Percentiles rank a stretch among this genome's conserved stretches.
phyloP scores from a whole-genome alignment of 2,797 vertebrate genomes.

The Sebastes matsubarae region DNA sequence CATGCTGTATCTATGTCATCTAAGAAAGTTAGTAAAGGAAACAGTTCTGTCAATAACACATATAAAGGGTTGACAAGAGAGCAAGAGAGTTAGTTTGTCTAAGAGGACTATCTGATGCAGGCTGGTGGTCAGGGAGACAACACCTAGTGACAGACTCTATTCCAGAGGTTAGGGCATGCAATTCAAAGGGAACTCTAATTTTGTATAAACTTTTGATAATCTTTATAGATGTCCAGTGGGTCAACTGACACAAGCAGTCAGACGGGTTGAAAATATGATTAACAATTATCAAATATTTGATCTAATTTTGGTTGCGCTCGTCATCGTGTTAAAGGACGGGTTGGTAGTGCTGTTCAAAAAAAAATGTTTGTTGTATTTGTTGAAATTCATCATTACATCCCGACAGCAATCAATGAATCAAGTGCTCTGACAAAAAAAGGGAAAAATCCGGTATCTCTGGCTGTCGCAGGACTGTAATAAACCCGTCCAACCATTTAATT shows the following conservation, averaged over 20 bases:
- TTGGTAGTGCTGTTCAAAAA: too few relatives aligned
- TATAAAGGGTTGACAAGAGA: neutral
- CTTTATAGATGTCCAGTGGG: neutral
- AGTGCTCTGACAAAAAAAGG: too few relatives aligned
- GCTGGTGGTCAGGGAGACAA: neutral
- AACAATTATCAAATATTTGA: neutral
- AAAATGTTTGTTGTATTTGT: too few relatives aligned
- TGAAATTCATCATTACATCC: too few relatives aligned
- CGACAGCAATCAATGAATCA: too few relatives aligned
- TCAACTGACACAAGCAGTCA: neutral
- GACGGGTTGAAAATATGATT: neutral
- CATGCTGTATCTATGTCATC: neutral
- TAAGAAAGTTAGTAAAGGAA: too few relatives aligned
- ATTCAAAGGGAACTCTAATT: neutral
- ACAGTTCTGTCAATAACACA: neutral
- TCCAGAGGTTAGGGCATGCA: neutral
- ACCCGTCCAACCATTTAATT: too few relatives aligned
- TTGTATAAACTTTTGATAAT: neutral
- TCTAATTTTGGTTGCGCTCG: neutral
- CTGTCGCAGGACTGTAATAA: too few relatives aligned
- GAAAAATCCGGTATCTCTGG: too few relatives aligned
- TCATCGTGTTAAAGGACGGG: neutral
- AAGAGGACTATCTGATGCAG: neutral
- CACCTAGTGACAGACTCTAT: neutral
- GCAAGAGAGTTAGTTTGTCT: neutral